Percentiles rank a stretch among this genome's conserved stretches.
Evolutionary conservation across 2,113 vertebrate species (phyloP).

Genomic region (Rana temporaria): DNA sequence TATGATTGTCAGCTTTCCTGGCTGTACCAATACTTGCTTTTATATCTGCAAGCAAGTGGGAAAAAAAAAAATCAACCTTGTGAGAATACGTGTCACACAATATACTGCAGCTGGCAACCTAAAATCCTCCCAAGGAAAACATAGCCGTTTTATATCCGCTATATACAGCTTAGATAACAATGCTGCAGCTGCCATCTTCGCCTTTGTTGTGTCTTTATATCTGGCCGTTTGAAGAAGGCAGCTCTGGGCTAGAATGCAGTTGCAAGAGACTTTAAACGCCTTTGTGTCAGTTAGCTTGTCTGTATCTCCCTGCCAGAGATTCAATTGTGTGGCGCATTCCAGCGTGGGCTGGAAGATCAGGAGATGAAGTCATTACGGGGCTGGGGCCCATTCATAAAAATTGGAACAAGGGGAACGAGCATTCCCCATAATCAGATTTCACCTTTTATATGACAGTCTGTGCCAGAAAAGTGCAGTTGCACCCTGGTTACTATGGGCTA

Average conservation of each 20-base stretch:
- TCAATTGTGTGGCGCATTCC: background rate
- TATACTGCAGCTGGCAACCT: constrained; percentile 1
- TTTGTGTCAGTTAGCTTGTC: background rate
- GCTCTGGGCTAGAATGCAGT: constrained; percentile 13
- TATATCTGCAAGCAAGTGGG: background rate
- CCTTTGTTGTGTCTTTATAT: constrained; percentile 10
- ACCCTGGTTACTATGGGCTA: too few relatives aligned
- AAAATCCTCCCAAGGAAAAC: constrained; percentile 3
- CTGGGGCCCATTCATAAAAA: too few relatives aligned
- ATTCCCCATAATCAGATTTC: too few relatives aligned
- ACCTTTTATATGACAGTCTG: too few relatives aligned
- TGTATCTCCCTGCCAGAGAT: background rate
- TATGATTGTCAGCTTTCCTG: too few relatives aligned
- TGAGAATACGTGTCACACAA: background rate
- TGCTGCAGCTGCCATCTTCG: background rate
- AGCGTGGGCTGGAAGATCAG: too few relatives aligned
- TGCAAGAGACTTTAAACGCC: constrained; percentile 8
- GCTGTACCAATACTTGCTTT: too few relatives aligned
- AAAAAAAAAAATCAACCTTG: background rate
- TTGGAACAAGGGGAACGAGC: too few relatives aligned
- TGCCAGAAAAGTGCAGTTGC: too few relatives aligned
- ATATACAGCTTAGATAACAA: background rate
- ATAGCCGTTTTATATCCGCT: background rate
- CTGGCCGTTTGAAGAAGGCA: constrained; percentile 3
- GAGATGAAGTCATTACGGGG: too few relatives aligned